phyloP scores from a whole-genome alignment of 2,888 invertebrate genomes.

The Hydrotaea diabolus region DNA sequence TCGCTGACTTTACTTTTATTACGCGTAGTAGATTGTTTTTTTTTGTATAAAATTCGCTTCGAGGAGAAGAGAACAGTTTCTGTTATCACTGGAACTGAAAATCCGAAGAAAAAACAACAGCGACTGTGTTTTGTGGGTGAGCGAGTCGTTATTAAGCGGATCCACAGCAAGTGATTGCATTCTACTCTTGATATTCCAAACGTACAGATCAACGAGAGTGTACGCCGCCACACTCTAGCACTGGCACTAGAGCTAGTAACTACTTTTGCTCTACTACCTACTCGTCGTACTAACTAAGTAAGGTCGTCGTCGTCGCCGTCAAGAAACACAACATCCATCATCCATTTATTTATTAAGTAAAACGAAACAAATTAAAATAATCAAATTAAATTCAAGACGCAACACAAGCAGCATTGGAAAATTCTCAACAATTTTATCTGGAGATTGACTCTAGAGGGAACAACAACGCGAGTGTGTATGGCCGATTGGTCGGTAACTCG shows the following conservation, averaged over 20 bases:
- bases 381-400: slow-evolving; percentile 4
- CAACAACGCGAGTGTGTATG: neutral
- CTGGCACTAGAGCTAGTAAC: neutral
- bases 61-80: slow-evolving; percentile 44
- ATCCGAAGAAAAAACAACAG: slow-evolving; percentile 1
- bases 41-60: neutral
- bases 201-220: slow-evolving; percentile 23
- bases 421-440: neutral
- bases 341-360: neutral
- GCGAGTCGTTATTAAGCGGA: slow-evolving; percentile 57
- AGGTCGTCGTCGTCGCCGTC: neutral
- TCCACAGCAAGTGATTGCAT: slow-evolving; percentile 54
- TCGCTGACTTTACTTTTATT: neutral
- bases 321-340: neutral
- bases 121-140: slow-evolving; percentile 10
- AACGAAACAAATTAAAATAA: slow-evolving; percentile 12
- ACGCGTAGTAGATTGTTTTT: neutral
- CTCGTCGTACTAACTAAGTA: neutral
- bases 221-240: neutral
- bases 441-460: neutral
- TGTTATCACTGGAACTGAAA: slow-evolving; percentile 43
- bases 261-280: neutral
- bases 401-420: neutral
- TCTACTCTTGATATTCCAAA: slow-evolving; percentile 59
- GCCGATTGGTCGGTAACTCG: too few species aligned